phyloP scores from a whole-genome alignment of 2,797 vertebrate genomes.

The Mionectes olivaceus region DNA sequence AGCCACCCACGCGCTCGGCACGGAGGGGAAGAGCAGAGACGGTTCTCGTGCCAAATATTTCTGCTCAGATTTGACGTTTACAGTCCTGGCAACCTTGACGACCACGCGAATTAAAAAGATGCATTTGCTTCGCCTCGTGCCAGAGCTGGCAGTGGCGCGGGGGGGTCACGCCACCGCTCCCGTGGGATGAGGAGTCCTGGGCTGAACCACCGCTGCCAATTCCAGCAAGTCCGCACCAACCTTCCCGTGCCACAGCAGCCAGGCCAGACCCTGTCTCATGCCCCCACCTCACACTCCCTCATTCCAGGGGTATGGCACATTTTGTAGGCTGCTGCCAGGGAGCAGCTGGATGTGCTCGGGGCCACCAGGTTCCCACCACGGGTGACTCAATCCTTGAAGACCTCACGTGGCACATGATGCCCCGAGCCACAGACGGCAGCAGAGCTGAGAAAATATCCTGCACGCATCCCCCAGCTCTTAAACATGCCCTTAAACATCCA shows the following conservation, averaged over 20 bases:
- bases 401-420: neutral
- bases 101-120: neutral
- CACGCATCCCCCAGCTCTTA: neutral
- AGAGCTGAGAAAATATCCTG: neutral
- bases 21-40: neutral
- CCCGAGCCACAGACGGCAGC: neutral
- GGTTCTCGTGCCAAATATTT: constrained; percentile 14
- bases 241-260: accelerated
- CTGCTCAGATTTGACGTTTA: constrained; percentile 41
- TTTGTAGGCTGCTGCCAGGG: neutral
- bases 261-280: accelerated
- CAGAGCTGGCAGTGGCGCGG: neutral
- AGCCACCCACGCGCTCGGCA: neutral
- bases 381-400: neutral
- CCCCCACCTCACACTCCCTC: neutral
- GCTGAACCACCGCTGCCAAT: neutral
- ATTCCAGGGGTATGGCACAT: neutral
- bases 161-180: accelerated
- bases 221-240: neutral
- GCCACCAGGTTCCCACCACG: neutral
- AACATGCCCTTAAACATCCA: neutral
- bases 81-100: constrained; percentile 32
- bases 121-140: neutral
- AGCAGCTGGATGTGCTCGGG: neutral
- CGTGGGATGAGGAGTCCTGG: accelerated